Conservation (phyloP, 2,888 invertebrate species). For the Drosophila sordidula region DNA sequence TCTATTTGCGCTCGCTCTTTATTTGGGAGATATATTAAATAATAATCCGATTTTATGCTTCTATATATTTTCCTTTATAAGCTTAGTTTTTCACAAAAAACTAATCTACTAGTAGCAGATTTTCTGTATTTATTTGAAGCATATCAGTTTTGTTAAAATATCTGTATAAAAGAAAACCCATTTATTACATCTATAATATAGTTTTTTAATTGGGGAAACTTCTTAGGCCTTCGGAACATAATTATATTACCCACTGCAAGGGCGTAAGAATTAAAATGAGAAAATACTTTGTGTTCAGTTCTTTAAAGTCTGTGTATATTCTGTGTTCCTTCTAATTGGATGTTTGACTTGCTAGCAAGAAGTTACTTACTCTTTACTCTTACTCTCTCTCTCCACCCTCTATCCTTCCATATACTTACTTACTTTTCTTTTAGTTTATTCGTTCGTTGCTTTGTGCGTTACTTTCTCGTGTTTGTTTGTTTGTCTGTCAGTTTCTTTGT, state of each 20-base stretch:
- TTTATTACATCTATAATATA: too few species aligned
- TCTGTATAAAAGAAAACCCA: too few species aligned
- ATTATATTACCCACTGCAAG: constrained; percentile 4
- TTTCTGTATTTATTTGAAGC: too few species aligned
- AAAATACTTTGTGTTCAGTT: constrained; percentile 59
- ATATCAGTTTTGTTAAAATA: too few species aligned
- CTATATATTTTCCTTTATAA: too few species aligned
- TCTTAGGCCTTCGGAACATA: not conserved
- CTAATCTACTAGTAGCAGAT: too few species aligned
- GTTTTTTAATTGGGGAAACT: too few species aligned
- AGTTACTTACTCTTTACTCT: constrained; percentile 44
- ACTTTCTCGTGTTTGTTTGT: constrained; percentile 26
- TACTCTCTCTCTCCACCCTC: not conserved
- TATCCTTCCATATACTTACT: not conserved
- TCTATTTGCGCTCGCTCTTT: too few species aligned
- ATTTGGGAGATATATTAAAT: too few species aligned
- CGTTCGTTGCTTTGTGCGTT: constrained; percentile 36
- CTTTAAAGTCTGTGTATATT: constrained; percentile 64
- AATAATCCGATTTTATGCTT: too few species aligned
- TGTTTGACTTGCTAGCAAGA: constrained; percentile 78
- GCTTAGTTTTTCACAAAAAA: too few species aligned
- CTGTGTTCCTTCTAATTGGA: constrained; percentile 75
- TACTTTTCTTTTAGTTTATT: constrained; percentile 35
- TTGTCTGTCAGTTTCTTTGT: constrained; percentile 32
- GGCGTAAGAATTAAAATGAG: not conserved